Evolutionary conservation across 2,797 vertebrate species (phyloP), one percentile per base, ranked within the genome.

Genomic region (Todus mexicanus): DNA sequence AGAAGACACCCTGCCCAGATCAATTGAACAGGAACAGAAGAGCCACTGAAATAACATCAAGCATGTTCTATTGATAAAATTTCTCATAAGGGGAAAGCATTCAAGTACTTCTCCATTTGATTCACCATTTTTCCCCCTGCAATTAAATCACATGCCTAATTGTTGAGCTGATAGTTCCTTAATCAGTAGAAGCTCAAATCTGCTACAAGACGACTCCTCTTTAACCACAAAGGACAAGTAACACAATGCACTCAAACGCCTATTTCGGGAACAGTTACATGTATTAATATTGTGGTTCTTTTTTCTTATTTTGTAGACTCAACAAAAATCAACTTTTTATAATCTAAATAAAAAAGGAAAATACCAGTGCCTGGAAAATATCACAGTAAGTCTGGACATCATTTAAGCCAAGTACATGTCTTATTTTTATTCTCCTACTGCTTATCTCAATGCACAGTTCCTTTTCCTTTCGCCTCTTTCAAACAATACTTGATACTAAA

Each of bases 361-460:
- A 95, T 72, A 90, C 20, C 57, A 93, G 76, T 76, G 87, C 92
- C 92, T 94, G 84, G 89, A 93, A 95, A 95, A 83, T 64, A 94
- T 87, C 89, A 94, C 78, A 56, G 29, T 59, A 70, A 84, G 71
- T 79, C 89, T 88, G 89, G 88, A 91, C 56, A 93, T 75, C 47
- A 78, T 75, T 86, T 94, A 94, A 92, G 69, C 78, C 94, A 95
- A 90, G 59, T 83, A 90, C 48, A 56, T 68, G 29, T 74, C 76
- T 87, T n/a, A 87, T 81, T 83, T 56, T 60, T 4, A 94, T 95
- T 96, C 93, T 85, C 43, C 59, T 76, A 86, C 68, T 83, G 80
- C 95, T 97, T 97, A 97, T 97, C 97, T 96, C 93, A 95, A 95
- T 19, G 15, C 81, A 95, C 92, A 96, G 94, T 88, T 96, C 92